Evolutionary conservation across 2,113 vertebrate species (phyloP).

Genomic region (Mastomys coucha): DNA sequence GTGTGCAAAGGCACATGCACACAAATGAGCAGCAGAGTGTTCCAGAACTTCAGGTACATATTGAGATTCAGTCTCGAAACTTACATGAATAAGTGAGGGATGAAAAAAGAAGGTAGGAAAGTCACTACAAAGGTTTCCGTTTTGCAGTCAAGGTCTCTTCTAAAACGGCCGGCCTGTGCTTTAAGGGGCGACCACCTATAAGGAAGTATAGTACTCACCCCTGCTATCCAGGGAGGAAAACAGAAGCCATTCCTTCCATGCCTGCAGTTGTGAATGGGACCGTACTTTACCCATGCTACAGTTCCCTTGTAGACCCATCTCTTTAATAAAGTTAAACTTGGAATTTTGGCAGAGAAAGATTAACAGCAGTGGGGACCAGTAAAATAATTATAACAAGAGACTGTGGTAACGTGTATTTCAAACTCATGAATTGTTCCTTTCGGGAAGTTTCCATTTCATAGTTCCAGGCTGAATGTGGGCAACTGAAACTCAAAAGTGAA

Average conservation of each 20-base stretch:
- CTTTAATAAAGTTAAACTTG: background rate
- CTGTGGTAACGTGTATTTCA: background rate
- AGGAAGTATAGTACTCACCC: background rate
- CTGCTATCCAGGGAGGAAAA: background rate
- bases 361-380: background rate
- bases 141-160: conserved; percentile 24
- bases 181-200: background rate
- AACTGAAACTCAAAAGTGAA: conserved; percentile 43
- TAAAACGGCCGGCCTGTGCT: background rate
- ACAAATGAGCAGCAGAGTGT: background rate
- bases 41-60: background rate
- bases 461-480: background rate
- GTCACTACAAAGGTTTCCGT: conserved; percentile 18
- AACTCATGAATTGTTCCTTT: conserved; percentile 10
- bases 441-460: conserved; percentile 28
- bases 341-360: background rate
- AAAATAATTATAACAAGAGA: background rate
- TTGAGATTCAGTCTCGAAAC: background rate
- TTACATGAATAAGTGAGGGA: background rate
- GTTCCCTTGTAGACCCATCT: background rate
- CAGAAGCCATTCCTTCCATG: background rate
- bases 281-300: background rate
- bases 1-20: background rate
- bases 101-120: background rate
- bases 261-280: background rate